phyloP scores from a whole-genome alignment of 2,888 invertebrate species.

The Prosapia bicincta region DNA sequence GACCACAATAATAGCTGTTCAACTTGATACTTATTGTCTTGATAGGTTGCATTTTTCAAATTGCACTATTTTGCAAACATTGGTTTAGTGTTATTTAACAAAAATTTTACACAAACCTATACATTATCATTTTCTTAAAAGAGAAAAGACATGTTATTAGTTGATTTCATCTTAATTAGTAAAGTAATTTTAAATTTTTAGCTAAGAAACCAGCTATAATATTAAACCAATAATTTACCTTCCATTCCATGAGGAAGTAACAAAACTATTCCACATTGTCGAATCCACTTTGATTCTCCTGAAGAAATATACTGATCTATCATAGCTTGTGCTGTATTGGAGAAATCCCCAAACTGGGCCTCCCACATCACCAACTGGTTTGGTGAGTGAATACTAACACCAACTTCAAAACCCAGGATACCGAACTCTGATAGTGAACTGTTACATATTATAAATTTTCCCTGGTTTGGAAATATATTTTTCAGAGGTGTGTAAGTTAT shows the following conservation, averaged over 20 bases:
- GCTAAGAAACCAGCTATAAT: too few species aligned
- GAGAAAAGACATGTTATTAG: too few species aligned
- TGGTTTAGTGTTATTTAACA: too few species aligned
- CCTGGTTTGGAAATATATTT: conserved; percentile 67
- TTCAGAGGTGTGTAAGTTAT: conserved; percentile 63
- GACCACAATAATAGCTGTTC: too few species aligned
- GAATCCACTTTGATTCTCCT: conserved; percentile 79
- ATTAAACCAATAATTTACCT: too few species aligned
- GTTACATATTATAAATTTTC: conserved; percentile 73
- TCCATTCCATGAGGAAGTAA: conserved; percentile 78
- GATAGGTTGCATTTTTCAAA: too few species aligned
- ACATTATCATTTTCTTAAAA: too few species aligned
- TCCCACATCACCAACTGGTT: conserved; percentile 74
- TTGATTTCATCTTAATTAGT: too few species aligned
- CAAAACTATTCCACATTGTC: conserved; percentile 74
- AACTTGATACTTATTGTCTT: too few species aligned
- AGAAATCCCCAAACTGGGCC: conserved; percentile 85
- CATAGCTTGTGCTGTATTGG: conserved; percentile 68
- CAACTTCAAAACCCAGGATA: conserved; percentile 73
- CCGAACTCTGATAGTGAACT: conserved; percentile 75
- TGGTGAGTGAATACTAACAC: conserved; percentile 76
- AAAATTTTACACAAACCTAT: too few species aligned
- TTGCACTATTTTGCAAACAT: too few species aligned
- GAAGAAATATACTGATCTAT: conserved; percentile 60
- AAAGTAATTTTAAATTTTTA: too few species aligned